Percentiles rank a stretch among this genome's conserved stretches.
phyloP scores from a whole-genome alignment of 2,113 vertebrate species.

The Bujurquina vittata region DNA sequence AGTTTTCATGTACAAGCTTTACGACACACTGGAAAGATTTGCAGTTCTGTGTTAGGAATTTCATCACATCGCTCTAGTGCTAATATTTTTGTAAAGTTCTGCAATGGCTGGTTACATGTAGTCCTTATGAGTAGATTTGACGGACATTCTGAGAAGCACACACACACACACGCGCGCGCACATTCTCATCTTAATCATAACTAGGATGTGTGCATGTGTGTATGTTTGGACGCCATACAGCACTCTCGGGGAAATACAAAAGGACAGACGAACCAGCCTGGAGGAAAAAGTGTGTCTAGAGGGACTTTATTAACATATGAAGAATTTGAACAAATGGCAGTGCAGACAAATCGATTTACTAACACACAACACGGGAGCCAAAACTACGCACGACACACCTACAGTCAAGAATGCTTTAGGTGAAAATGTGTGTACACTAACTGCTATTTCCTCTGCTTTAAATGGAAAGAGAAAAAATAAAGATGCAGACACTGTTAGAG shows the following conservation, averaged over 20 bases:
- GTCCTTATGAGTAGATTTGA: constrained; percentile 31
- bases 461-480: constrained; percentile 26
- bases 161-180: not conserved
- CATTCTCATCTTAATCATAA: not conserved
- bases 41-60: constrained; percentile 37
- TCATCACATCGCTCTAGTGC: constrained; percentile 30
- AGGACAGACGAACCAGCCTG: constrained; percentile 51
- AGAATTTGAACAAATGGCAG: not conserved
- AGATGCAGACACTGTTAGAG: constrained; percentile 53
- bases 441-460: constrained; percentile 18
- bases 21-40: constrained; percentile 36
- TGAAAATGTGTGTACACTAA: constrained; percentile 11
- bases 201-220: constrained; percentile 13
- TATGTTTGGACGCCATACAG: constrained; percentile 33
- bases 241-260: constrained; percentile 51
- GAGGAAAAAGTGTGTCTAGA: constrained; percentile 62
- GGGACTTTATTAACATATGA: constrained; percentile 74
- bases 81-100: constrained; percentile 41
- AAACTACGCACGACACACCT: no score
- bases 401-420: not conserved
- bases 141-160: constrained; percentile 14
- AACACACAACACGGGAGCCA: no score
- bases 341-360: no score
- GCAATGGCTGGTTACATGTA: constrained; percentile 11
- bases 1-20: constrained; percentile 7